Percentiles rank a stretch among this genome's conserved stretches.
These are phyloP conservation scores for Andrena camellia DNA, from an alignment of 2,888 invertebrate species.

Conservation along the genomic window DNA sequence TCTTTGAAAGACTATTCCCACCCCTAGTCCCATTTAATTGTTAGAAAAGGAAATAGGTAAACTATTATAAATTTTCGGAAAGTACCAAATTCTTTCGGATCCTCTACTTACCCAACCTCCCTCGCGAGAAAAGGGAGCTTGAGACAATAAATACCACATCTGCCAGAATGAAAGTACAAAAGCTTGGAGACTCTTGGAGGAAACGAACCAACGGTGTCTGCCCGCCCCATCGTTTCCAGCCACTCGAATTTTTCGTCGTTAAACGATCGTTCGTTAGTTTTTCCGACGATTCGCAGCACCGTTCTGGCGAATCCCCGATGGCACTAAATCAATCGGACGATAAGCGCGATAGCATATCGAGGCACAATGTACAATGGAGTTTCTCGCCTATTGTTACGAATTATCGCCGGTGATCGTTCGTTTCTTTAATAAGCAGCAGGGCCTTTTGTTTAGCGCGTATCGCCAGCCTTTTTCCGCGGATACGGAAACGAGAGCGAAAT, in stretches of 20 bases:
- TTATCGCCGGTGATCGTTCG: constrained; percentile 63
- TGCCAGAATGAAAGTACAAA: constrained; percentile 11
- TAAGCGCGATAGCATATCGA: constrained; percentile 56
- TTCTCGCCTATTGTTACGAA: constrained; percentile 66
- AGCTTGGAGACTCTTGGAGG: constrained; percentile 2
- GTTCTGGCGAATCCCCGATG: constrained; percentile 7
- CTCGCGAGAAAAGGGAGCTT: not conserved
- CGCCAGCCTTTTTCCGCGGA: constrained; percentile 44
- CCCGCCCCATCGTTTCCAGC: constrained; percentile 32
- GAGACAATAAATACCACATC: not conserved
- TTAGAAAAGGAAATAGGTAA: too few relatives aligned
- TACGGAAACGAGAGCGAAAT: constrained; percentile 51
- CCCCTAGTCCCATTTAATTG: too few relatives aligned
- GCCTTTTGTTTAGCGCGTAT: constrained; percentile 59
- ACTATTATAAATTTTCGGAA: too few relatives aligned
- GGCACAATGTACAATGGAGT: constrained; percentile 65
- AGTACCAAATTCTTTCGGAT: too few relatives aligned
- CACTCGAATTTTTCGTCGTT: constrained; percentile 19
- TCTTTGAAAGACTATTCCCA: too few relatives aligned
- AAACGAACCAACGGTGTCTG: constrained; percentile 22
- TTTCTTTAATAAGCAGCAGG: constrained; percentile 58
- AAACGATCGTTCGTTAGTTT: constrained; percentile 3
- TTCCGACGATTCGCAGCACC: not conserved
- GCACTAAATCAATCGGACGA: constrained; percentile 58
- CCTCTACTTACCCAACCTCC: too few relatives aligned